phyloP scores from a whole-genome alignment of 2,888 invertebrate genomes.

The Eumacrocentrus americanus region DNA sequence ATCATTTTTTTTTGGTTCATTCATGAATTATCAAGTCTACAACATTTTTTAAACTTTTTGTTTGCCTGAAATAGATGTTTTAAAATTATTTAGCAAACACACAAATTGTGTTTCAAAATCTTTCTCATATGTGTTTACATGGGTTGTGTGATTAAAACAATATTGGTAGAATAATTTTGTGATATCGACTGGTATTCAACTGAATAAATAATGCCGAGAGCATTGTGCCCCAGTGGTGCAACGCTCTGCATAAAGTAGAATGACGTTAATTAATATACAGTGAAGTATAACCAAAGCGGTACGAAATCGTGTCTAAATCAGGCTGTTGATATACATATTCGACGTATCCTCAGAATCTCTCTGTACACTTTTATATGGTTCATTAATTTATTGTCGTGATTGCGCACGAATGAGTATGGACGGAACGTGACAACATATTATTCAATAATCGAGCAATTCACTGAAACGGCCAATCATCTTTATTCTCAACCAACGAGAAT shows the following conservation, averaged over 20 bases:
- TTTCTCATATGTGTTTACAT: background rate
- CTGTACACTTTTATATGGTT: background rate
- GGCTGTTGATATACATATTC: background rate
- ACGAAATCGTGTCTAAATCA: background rate
- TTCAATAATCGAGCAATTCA: background rate
- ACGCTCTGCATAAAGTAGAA: background rate
- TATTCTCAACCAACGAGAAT: no score
- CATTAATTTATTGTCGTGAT: background rate
- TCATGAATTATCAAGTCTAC: no score
- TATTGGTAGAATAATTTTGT: no score
- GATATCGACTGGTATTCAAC: no score
- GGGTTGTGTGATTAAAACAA: background rate
- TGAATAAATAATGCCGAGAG: background rate
- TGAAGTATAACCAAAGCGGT: background rate
- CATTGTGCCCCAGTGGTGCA: background rate
- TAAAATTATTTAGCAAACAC: no score
- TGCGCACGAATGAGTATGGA: background rate
- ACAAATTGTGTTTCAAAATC: no score
- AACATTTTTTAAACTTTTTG: no score
- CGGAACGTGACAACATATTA: background rate
- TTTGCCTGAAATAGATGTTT: no score
- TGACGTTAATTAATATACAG: background rate
- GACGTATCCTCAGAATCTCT: background rate
- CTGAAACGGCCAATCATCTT: background rate
- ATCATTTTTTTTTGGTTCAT: no score